Evolutionary conservation across 2,113 vertebrate genomes (phyloP).

Genomic region (Chlorocebus sabaeus): DNA sequence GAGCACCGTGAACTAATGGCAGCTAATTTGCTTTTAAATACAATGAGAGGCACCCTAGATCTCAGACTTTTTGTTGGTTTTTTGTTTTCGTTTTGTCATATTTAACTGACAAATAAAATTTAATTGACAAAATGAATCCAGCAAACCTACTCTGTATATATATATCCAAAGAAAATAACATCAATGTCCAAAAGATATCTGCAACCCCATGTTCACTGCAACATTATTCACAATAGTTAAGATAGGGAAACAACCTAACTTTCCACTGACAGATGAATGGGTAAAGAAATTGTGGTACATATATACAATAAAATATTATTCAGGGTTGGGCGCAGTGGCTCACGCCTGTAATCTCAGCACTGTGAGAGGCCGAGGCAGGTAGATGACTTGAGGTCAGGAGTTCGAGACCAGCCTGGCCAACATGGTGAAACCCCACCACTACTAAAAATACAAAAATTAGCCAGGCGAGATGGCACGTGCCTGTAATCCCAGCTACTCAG

Average conservation of each 20-base stretch:
- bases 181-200: not conserved
- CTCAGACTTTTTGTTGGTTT: not conserved
- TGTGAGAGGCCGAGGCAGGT: too few relatives aligned
- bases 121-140: not conserved
- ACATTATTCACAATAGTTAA: not conserved
- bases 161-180: not conserved
- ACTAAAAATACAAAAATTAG: too few relatives aligned
- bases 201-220: not conserved
- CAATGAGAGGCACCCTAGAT: not conserved
- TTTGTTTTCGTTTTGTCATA: not conserved
- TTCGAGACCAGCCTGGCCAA: too few relatives aligned
- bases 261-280: not conserved
- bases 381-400: too few relatives aligned
- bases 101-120: not conserved
- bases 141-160: not conserved
- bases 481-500: too few relatives aligned
- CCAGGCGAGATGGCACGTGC: too few relatives aligned
- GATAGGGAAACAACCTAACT: not conserved
- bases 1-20: not conserved
- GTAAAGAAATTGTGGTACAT: not conserved
- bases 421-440: too few relatives aligned
- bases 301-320: not conserved
- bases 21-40: conserved; percentile 20
- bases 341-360: too few relatives aligned
- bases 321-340: not conserved